A percentile compares a stretch with the other conserved stretches of the same genome.
phyloP scores from a whole-genome alignment of 2,888 invertebrate species.

The Ormyrus rosae region DNA sequence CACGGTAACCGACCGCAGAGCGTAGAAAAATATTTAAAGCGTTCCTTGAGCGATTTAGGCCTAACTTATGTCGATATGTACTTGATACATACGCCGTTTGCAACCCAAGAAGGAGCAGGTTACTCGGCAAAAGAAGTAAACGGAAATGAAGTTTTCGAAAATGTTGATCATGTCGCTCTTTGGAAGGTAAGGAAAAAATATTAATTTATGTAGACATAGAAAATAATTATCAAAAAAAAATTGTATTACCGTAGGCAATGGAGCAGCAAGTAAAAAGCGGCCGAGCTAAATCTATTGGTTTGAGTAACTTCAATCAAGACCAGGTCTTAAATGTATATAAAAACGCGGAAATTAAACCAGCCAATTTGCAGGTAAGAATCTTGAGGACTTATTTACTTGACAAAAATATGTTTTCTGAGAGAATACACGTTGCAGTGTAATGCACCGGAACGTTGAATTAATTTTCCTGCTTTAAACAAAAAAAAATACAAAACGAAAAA shows the following conservation, averaged over 20 bases:
- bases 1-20: constrained; percentile 82
- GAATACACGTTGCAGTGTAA: too few relatives aligned
- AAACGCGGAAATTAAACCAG: constrained; percentile 81
- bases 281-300: constrained; percentile 83
- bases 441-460: too few relatives aligned
- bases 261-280: constrained; percentile 83
- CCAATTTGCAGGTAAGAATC: constrained; percentile 79
- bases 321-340: constrained; percentile 83
- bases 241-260: constrained; percentile 78
- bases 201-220: not conserved
- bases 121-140: constrained; percentile 79
- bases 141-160: constrained; percentile 80
- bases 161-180: constrained; percentile 81
- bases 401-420: too few relatives aligned
- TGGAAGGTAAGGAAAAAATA: constrained; percentile 80
- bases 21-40: constrained; percentile 81
- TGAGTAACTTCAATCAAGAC: constrained; percentile 86
- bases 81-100: constrained; percentile 86
- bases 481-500: too few relatives aligned
- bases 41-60: constrained; percentile 81
- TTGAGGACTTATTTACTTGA: too few relatives aligned
- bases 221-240: not conserved
- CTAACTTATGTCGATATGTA: constrained; percentile 87
- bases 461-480: too few relatives aligned
- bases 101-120: constrained; percentile 79